Evolutionary conservation across 2,888 invertebrate species (phyloP), one percentile per base, ranked within the genome.

Genomic region (Metopia argyrocephala): DNA sequence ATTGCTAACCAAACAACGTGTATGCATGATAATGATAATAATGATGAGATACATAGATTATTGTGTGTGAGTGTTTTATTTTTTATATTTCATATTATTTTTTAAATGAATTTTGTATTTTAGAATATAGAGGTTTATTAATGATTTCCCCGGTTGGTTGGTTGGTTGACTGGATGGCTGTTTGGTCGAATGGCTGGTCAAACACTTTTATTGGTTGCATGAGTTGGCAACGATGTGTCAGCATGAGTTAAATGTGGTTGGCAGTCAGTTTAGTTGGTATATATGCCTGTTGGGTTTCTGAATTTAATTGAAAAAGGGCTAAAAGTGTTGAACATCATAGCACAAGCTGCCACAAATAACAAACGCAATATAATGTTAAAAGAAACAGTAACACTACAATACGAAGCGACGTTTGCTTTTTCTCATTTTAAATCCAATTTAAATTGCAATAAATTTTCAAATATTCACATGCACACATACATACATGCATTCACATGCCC

Each of bases 391-490:
- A 69, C 69, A 70, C 76, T 74, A 70, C 65, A 78, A 75, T 78
- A 61, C 70, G 23, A 70, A 70, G 76, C 74, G 76, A 80, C 76
- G 80, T 80, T 75, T 81, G 75, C 81, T 59, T 73, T 81, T 80
- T 81, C 81, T 81, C 78, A 81, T 81, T 78, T 81, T 81, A 81
- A 81, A 81, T 81, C 81, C 81, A 81, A 81, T 81, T 81, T 81
- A 81, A 78, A 81, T 81, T 78, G 81, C 69, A 78, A 81, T 81
- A 78, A 81, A 75, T 81, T 66, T 78, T 23, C 71, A 73, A 76
- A 81, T 74, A 78, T 61, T 70, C 78, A 75, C 70, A 70, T 61
- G 66, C 66, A 56, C 38, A 38, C 3, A 1, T 3, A 9, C 38
- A 38, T 2, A 38, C 38, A 75, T n/a, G n/a, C n/a, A n/a, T n/a